A percentile compares a stretch with the other conserved stretches of the same genome.
Evolutionary conservation across 2,113 vertebrate genomes (phyloP).

Genomic region (Lonchura striata): DNA sequence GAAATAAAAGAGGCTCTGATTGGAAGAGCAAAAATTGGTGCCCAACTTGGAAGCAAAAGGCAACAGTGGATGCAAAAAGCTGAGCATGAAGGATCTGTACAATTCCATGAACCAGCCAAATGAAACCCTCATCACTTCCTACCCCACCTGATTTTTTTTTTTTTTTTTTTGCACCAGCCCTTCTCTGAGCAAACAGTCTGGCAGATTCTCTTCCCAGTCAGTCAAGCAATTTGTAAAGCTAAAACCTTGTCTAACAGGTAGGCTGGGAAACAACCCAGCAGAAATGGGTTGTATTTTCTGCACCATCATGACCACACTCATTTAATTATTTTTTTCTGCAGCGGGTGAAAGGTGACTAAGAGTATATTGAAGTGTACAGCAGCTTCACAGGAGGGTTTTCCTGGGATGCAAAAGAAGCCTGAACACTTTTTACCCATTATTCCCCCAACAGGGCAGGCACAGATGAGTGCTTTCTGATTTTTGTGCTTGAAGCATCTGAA

Average conservation of each 20-base stretch:
- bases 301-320: background rate
- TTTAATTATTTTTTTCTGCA: background rate
- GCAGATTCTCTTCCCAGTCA: background rate
- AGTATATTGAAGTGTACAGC: background rate
- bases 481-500: background rate
- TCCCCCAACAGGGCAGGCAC: background rate
- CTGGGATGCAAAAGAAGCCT: background rate
- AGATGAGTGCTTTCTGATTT: background rate
- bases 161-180: background rate
- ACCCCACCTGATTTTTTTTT: too few species aligned
- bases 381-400: background rate
- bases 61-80: background rate
- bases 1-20: background rate
- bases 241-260: background rate
- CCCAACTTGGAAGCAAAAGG: background rate
- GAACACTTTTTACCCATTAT: background rate
- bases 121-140: background rate
- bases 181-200: background rate
- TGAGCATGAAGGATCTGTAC: background rate
- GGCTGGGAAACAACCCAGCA: background rate
- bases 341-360: background rate
- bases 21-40: background rate
- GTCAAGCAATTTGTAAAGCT: background rate
- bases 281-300: background rate
- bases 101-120: background rate